Evolutionary conservation across 2,888 invertebrate genomes (phyloP), one percentile per base, ranked within the genome.

Genomic region (Pristionchus japonicus): DNA sequence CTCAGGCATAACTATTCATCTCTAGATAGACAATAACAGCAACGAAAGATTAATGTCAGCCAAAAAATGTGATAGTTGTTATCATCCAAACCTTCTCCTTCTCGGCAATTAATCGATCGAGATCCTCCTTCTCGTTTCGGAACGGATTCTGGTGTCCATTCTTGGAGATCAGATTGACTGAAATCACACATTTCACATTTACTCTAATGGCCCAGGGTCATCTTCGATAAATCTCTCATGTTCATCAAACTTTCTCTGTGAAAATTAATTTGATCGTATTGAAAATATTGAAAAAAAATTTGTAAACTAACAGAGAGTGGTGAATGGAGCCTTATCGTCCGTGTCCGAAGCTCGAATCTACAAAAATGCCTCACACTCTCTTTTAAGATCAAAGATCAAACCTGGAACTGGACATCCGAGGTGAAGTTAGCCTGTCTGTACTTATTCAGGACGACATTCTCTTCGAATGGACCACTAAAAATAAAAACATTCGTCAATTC

Each of bases 71-170:
- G 57, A 57, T 57, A 57, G 23, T 43, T 43, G 43, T 43, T 9
- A 43, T 43, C 43, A 43, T 43, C 11, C 43, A 47, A 43, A 77
- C 77, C 17, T 77, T 77, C 43, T 77, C 43, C 34, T n/a, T 77
- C n/a, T 77, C 77, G 9, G 43, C 77, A n/a, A 77, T 43, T 11
- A 77, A 13, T 77, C 17, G 34, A 9, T 77, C 77, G n/a, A 77
- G 43, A n/a, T 74, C 23, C 23, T 47, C 43, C 3, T 3, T 34
- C 34, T 77, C 43, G 13, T 77, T 47, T 17, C 43, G 20, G 27
- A 77, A 77, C 23, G 77, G 77, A 27, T 77, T 77, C 77, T n/a
- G 23, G 77, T 77, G 77, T 11, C 77, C 77, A 6, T 77, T 77
- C 27, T n/a, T 2, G 7, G 11, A n/a, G 13, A 77, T 77, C 43